These are phyloP conservation scores for Echiichthys vipera DNA, from an alignment of 2,797 vertebrate genomes.

Conservation along the genomic window DNA sequence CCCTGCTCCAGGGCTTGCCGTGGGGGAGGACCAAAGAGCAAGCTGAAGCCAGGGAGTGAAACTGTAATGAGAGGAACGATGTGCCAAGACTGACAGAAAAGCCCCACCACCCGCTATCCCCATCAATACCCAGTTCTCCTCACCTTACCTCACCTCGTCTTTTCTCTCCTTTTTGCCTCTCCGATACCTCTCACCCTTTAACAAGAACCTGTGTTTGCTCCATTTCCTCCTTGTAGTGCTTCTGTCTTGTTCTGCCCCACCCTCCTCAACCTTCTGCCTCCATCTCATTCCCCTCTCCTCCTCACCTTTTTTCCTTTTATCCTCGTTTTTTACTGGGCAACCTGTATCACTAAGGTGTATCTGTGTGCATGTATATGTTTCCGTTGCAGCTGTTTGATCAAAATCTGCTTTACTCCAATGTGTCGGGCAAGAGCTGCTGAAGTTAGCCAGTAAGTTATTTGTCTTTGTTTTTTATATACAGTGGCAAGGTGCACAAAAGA, in stretches of 20 bases:
- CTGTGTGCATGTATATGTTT: not conserved
- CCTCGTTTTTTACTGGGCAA: slow-evolving; percentile 17
- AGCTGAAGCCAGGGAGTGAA: slow-evolving; percentile 69
- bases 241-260: slow-evolving; percentile 25
- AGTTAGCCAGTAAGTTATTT: not conserved
- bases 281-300: not conserved
- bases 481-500: not conserved
- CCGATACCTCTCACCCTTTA: slow-evolving; percentile 51
- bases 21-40: slow-evolving; percentile 77
- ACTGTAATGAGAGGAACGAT: slow-evolving; percentile 79
- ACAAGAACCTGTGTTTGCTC: slow-evolving; percentile 34
- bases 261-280: slow-evolving; percentile 6
- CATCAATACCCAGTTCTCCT: slow-evolving; percentile 61
- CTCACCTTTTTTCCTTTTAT: not conserved
- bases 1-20: slow-evolving; percentile 79
- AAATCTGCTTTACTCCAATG: slow-evolving; percentile 22
- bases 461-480: slow-evolving; percentile 32
- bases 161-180: slow-evolving; percentile 25
- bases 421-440: slow-evolving; percentile 15
- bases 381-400: slow-evolving; percentile 22
- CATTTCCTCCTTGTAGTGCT: slow-evolving; percentile 18
- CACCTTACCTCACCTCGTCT: slow-evolving; percentile 43
- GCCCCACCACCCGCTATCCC: slow-evolving; percentile 60
- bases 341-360: not conserved
- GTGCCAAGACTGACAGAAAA: slow-evolving; percentile 76